A percentile compares a stretch with the other conserved stretches of the same genome.
Evolutionary conservation across 2,888 invertebrate genomes (phyloP).

Genomic region (Drosophila greeni): DNA sequence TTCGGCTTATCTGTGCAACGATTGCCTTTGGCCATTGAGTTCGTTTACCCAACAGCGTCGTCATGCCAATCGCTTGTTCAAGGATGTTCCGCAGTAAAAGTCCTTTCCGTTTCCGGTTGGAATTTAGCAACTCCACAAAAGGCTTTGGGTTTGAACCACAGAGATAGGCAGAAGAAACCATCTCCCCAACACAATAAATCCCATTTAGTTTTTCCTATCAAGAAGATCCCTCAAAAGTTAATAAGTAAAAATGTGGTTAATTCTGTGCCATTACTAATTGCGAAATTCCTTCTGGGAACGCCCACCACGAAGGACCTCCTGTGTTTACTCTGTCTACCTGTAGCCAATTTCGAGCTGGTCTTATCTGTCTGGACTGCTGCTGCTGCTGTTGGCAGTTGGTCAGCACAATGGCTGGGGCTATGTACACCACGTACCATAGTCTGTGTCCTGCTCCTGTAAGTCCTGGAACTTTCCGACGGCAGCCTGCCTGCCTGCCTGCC

Average conservation of each 20-base stretch:
- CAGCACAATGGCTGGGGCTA: conserved; percentile 42
- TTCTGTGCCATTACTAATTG: not conserved
- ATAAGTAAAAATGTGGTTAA: conserved; percentile 2
- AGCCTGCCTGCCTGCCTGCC: conserved; percentile 7
- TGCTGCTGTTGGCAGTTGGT: conserved; percentile 64
- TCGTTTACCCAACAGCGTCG: conserved; percentile 54
- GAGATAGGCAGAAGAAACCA: too few species aligned
- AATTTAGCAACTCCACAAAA: not conserved
- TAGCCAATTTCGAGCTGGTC: conserved; percentile 64
- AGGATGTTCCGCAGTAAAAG: conserved; percentile 23
- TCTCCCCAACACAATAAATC: not conserved
- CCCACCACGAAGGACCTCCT: conserved; percentile 3
- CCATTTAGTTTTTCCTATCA: not conserved
- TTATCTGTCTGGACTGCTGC: conserved; percentile 39
- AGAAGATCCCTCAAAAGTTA: not conserved
- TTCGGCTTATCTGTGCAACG: conserved; percentile 62
- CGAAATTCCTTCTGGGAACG: conserved; percentile 31
- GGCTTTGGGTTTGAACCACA: too few species aligned
- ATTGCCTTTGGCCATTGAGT: conserved; percentile 42
- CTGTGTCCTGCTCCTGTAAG: conserved; percentile 18
- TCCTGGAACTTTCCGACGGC: conserved; percentile 6
- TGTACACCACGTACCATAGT: conserved; percentile 11
- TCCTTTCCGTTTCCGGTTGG: not conserved
- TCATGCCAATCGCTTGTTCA: conserved; percentile 27
- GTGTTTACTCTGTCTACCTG: conserved; percentile 59